Conservation (phyloP, 2,888 invertebrate species). For the Brenthis ino region DNA sequence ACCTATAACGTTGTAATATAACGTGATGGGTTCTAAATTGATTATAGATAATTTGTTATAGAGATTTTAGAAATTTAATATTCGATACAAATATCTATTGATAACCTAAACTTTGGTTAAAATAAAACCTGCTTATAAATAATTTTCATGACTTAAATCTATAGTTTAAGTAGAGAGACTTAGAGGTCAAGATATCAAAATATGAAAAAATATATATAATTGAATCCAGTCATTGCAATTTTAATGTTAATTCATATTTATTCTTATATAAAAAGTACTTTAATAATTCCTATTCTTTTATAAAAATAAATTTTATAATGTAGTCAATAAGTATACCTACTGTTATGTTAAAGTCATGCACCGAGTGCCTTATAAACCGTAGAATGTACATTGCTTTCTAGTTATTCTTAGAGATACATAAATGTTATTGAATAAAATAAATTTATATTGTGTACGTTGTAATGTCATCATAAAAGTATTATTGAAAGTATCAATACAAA, state of each 20-base stretch:
- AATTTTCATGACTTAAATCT: too few relatives aligned
- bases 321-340: neutral
- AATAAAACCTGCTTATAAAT: too few relatives aligned
- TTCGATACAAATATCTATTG: too few relatives aligned
- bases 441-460: neutral
- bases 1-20: too few relatives aligned
- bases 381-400: conserved; percentile 62
- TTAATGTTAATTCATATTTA: neutral
- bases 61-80: too few relatives aligned
- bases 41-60: too few relatives aligned
- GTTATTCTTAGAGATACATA: conserved; percentile 4
- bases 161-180: too few relatives aligned
- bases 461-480: conserved; percentile 23
- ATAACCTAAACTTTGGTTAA: too few relatives aligned
- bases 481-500: conserved; percentile 22
- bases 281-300: neutral
- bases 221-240: too few relatives aligned
- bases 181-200: too few relatives aligned
- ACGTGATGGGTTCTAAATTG: too few relatives aligned
- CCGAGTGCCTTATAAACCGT: conserved; percentile 76
- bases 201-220: too few relatives aligned
- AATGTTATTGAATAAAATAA: neutral
- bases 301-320: neutral
- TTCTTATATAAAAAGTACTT: neutral
- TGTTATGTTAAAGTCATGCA: conserved; percentile 52